Conservation (phyloP, 2,888 invertebrate genomes). For the Drosophila neutralis region DNA sequence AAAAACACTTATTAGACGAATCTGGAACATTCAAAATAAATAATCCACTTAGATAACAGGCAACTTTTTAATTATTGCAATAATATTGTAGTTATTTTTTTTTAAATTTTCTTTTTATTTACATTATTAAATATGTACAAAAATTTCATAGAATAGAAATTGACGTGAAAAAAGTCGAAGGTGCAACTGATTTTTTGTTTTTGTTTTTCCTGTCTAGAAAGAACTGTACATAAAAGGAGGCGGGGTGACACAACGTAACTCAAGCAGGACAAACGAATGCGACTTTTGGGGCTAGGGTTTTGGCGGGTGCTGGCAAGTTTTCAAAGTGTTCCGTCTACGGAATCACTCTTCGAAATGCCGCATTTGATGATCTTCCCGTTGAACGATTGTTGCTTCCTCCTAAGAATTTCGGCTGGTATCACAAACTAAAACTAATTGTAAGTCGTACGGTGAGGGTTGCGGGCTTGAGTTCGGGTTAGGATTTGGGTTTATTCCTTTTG, state of each 20-base stretch:
- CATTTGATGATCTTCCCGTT: constrained; percentile 39
- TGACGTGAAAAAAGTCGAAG: constrained; percentile 72
- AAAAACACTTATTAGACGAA: not conserved
- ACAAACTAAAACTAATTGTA: constrained; percentile 84
- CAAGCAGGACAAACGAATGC: constrained; percentile 45
- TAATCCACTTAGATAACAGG: not conserved
- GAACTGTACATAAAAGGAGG: constrained; percentile 69
- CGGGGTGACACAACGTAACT: constrained; percentile 37
- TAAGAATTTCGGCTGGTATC: constrained; percentile 81
- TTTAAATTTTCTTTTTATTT: constrained; percentile 76
- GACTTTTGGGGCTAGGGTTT: constrained; percentile 15
- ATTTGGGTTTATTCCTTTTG: constrained; percentile 30
- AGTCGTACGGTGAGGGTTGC: constrained; percentile 76
- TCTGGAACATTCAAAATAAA: not conserved
- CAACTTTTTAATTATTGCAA: not conserved
- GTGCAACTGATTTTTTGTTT: constrained; percentile 68
- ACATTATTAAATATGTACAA: constrained; percentile 83
- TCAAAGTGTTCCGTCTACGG: constrained; percentile 24
- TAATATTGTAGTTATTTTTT: constrained; percentile 43
- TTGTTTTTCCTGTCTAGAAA: constrained; percentile 65
- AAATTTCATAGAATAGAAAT: constrained; percentile 82
- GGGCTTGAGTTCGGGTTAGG: constrained; percentile 50
- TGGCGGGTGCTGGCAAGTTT: constrained; percentile 60
- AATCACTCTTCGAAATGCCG: constrained; percentile 30
- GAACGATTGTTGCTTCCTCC: constrained; percentile 53